These are phyloP conservation scores for Acanthurus tractus DNA, from an alignment of 2,797 vertebrate genomes.

Conservation along the genomic window DNA sequence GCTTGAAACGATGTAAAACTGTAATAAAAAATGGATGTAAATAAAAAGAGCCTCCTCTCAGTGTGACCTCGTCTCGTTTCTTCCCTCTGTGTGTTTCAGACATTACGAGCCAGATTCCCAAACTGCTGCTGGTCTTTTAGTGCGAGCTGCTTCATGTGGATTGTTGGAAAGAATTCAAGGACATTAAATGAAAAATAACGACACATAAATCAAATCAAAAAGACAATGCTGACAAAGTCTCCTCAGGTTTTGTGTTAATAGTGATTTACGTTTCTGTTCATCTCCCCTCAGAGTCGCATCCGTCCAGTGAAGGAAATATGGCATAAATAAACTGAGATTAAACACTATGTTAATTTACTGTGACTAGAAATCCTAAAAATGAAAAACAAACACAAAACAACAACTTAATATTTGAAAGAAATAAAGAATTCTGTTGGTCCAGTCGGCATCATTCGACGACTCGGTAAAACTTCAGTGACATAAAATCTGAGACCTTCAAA, in stretches of 20 bases:
- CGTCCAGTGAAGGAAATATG: conserved; percentile 11
- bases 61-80: no score
- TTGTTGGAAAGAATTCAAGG: neutral
- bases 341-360: neutral
- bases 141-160: neutral
- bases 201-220: conserved; percentile 21
- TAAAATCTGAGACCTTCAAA: conserved; percentile 10
- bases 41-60: no score
- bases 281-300: neutral
- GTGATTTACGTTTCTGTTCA: neutral
- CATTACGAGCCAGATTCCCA: no score
- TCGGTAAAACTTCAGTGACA: conserved; percentile 15
- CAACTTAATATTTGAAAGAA: neutral
- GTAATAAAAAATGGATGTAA: no score
- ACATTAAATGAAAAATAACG: neutral
- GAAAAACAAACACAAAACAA: neutral
- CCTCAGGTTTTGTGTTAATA: no score
- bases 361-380: neutral
- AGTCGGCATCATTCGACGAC: conserved; percentile 3
- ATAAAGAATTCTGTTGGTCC: conserved; percentile 15
- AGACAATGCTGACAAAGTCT: neutral
- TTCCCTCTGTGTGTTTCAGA: no score
- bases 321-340: neutral
- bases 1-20: no score
- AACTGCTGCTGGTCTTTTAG: neutral